Evolutionary conservation across 1,140 invertebrate species (phyloP).

Genomic region (Halesus radiatus): DNA sequence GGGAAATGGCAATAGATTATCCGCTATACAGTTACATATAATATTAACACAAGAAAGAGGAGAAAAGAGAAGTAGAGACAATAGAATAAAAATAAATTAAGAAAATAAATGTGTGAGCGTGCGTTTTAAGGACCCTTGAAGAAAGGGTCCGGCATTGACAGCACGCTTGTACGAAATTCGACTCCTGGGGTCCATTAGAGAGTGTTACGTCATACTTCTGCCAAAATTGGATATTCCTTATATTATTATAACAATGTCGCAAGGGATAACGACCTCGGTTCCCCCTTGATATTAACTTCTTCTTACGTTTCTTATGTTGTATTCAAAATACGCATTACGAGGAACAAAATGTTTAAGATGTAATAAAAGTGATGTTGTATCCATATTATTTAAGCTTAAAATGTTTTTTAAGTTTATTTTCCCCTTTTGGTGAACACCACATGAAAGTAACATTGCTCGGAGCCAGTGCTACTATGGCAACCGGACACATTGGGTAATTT

Average conservation of each 20-base stretch:
- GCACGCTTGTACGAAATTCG: conserved; percentile 3
- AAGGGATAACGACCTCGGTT: conserved; percentile 1
- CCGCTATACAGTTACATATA: no score
- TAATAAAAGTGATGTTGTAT: background rate
- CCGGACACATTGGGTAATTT: no score
- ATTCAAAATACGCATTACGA: background rate
- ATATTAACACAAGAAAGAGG: no score
- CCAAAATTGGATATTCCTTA: conserved; percentile 1
- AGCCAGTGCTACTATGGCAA: no score
- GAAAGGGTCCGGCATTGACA: conserved; percentile 5
- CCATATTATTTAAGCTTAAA: no score
- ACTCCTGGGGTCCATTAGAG: conserved; percentile 20
- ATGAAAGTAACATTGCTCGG: no score
- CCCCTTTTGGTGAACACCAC: no score
- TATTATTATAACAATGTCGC: background rate
- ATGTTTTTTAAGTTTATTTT: no score
- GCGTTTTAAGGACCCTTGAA: background rate
- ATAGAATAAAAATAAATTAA: background rate
- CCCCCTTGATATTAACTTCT: conserved; percentile 4
- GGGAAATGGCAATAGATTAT: no score
- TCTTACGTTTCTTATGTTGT: background rate
- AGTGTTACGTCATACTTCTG: conserved; percentile 26
- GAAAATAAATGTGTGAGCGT: background rate
- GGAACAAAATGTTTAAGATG: background rate
- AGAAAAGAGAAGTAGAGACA: no score